A percentile compares a stretch with the other conserved stretches of the same genome.
These are phyloP conservation scores for Meandrina meandrites DNA, from an alignment of 92 coral and sea anemone species.

Conservation along the genomic window DNA sequence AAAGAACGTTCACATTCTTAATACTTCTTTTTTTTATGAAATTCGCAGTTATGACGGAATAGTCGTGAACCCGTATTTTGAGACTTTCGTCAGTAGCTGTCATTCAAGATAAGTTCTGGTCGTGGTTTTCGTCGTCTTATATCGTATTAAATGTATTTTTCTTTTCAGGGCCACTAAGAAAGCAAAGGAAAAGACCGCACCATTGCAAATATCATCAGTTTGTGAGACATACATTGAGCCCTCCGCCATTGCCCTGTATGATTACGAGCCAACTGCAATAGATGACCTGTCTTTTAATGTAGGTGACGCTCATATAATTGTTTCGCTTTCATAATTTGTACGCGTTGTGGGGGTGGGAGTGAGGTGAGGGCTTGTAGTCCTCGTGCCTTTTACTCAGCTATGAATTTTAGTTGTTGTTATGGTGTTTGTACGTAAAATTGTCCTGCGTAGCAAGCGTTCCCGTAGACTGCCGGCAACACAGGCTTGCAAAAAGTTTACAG, in stretches of 20 bases:
- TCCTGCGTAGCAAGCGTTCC: too few relatives aligned
- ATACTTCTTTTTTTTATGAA: too few relatives aligned
- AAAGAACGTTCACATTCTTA: too few relatives aligned
- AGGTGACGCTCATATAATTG: neutral
- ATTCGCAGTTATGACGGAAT: too few relatives aligned
- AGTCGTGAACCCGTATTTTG: too few relatives aligned
- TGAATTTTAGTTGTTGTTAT: too few relatives aligned
- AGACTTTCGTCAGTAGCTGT: too few relatives aligned
- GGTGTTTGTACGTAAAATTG: too few relatives aligned
- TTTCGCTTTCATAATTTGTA: neutral
- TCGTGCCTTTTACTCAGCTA: too few relatives aligned
- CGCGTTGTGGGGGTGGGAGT: neutral
- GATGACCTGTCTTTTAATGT: constrained; percentile 95
- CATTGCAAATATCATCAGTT: constrained; percentile 67
- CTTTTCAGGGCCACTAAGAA: constrained; percentile 16
- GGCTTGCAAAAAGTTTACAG: neutral
- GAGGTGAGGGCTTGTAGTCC: neutral
- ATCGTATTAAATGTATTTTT: neutral
- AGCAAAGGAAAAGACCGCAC: constrained; percentile 13
- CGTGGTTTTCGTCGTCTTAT: too few relatives aligned
- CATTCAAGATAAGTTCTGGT: too few relatives aligned
- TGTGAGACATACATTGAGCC: constrained; percentile 83
- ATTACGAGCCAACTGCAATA: constrained; percentile 69
- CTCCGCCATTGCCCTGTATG: constrained; percentile 89
- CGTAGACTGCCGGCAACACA: too few relatives aligned